These are phyloP conservation scores for Tenebrosternarchus preto DNA, from an alignment of 2,113 vertebrate genomes.

Conservation along the genomic window DNA sequence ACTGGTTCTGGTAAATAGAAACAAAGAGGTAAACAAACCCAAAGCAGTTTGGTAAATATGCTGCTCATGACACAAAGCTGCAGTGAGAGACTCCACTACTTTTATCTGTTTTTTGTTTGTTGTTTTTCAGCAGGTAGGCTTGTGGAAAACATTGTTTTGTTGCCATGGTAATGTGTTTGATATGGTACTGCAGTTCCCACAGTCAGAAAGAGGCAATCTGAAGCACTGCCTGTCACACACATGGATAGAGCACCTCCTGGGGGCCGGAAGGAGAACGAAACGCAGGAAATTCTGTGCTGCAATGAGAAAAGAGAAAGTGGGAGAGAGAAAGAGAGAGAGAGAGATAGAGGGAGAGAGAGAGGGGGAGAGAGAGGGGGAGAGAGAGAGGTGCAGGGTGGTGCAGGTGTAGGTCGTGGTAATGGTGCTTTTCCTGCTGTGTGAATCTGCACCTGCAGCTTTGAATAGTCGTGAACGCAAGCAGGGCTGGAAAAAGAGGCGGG, in stretches of 20 bases:
- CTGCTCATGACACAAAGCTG: background rate
- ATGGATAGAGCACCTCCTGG: slow-evolving; percentile 57
- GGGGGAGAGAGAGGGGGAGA: background rate
- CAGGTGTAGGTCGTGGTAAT: background rate
- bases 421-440: background rate
- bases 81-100: background rate
- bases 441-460: no score
- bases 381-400: slow-evolving; percentile 4
- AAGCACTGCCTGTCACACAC: slow-evolving; percentile 38
- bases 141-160: background rate
- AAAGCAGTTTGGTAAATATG: background rate
- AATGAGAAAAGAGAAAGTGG: no score
- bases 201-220: slow-evolving; percentile 28
- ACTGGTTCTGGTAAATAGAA: slow-evolving; percentile 1
- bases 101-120: background rate
- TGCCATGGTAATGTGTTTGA: background rate
- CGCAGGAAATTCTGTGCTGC: slow-evolving; percentile 67
- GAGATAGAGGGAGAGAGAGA: background rate
- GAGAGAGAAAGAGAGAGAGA: background rate
- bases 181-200: background rate
- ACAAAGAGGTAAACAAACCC: background rate
- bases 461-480: no score
- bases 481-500: no score
- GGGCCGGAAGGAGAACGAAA: slow-evolving; percentile 64
- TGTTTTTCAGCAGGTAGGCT: slow-evolving; percentile 1